phyloP scores from a whole-genome alignment of 2,113 vertebrate genomes.

The Scomber scombrus region DNA sequence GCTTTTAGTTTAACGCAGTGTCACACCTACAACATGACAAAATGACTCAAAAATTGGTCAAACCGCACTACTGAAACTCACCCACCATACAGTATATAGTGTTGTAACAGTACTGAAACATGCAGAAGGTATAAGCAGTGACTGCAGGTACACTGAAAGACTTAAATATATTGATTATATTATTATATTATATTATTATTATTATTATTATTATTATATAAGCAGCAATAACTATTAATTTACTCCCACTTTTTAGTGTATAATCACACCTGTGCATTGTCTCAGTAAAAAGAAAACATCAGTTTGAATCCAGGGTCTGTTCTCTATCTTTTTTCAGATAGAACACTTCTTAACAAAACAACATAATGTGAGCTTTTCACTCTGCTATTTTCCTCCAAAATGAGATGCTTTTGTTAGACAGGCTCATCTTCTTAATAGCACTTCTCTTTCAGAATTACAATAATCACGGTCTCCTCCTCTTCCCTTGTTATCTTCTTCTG shows the following conservation, averaged over 20 bases:
- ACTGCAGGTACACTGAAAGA: background rate
- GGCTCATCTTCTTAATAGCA: slow-evolving; percentile 6
- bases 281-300: background rate
- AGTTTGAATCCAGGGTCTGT: background rate
- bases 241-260: no score
- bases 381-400: slow-evolving; percentile 20
- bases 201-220: no score
- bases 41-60: background rate
- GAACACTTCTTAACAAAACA: background rate
- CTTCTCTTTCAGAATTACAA: slow-evolving; percentile 22
- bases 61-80: background rate
- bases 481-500: background rate
- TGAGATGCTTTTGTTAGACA: slow-evolving; percentile 23
- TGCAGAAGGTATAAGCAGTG: background rate
- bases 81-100: background rate
- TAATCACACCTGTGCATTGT: background rate
- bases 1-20: slow-evolving; percentile 9
- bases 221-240: no score
- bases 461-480: background rate
- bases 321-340: background rate
- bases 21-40: background rate
- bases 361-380: background rate
- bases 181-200: no score
- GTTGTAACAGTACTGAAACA: background rate
- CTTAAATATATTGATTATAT: background rate